These are phyloP conservation scores for Grapholita molesta DNA, from an alignment of 1,140 invertebrate genomes.

Conservation along the genomic window DNA sequence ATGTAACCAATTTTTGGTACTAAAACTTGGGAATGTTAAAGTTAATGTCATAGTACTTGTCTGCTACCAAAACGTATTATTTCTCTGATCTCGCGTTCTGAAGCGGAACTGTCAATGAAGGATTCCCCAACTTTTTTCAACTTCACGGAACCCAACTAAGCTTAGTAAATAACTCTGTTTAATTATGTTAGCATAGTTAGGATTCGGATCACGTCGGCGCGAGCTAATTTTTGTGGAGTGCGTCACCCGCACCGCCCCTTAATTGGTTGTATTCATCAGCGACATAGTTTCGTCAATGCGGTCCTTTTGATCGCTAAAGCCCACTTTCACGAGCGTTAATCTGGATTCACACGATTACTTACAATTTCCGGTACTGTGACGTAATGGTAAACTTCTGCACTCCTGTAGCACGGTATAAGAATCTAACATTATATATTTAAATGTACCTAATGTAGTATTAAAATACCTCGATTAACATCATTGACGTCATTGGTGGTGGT, in stretches of 20 bases:
- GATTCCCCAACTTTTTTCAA: neutral
- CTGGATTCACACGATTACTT: neutral
- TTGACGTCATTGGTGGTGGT: too few species aligned
- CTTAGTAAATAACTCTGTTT: constrained; percentile 6
- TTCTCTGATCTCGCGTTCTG: neutral
- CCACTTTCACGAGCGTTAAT: neutral
- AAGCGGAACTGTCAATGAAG: neutral
- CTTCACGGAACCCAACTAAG: neutral
- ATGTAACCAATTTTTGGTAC: too few species aligned
- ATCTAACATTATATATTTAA: too few species aligned
- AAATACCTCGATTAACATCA: too few species aligned
- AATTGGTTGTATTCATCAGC: constrained; percentile 10
- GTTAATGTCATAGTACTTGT: too few species aligned
- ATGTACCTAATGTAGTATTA: too few species aligned
- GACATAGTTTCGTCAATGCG: neutral
- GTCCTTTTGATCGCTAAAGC: neutral
- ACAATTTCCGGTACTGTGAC: neutral
- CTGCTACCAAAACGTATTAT: too few species aligned
- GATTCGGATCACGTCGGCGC: neutral
- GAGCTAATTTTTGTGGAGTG: constrained; percentile 1
- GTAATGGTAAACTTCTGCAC: neutral
- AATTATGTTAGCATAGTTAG: constrained; percentile 1
- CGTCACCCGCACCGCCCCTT: neutral
- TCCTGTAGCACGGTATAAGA: neutral
- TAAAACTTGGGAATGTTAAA: too few species aligned